Conservation (phyloP, 2,888 invertebrate genomes). For the Philopedon plagiatum region DNA sequence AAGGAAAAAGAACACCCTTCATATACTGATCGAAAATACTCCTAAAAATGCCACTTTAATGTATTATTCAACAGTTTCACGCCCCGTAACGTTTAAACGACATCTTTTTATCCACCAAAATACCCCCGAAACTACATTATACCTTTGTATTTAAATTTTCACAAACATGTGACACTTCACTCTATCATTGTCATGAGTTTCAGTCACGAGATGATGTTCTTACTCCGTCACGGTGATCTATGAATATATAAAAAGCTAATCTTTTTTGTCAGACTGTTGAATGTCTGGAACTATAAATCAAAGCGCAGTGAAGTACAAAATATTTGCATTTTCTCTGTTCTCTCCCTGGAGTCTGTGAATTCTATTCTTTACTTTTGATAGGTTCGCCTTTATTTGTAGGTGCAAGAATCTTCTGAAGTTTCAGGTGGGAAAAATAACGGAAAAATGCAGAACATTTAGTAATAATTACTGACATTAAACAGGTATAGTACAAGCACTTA, state of each 20-base stretch:
- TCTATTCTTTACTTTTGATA: background rate
- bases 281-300: constrained; percentile 50
- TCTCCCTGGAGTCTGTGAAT: background rate
- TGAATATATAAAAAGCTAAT: constrained; percentile 63
- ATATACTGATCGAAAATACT: background rate
- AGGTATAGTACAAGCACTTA: no score
- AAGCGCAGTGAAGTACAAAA: constrained; percentile 9
- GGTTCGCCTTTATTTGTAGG: no score
- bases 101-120: constrained; percentile 46
- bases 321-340: constrained; percentile 13
- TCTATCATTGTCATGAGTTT: constrained; percentile 51
- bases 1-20: no score
- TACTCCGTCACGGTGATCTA: constrained; percentile 50
- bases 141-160: constrained; percentile 49
- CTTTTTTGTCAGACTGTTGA: constrained; percentile 62
- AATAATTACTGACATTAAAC: no score
- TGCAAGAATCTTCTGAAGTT: no score
- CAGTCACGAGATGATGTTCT: constrained; percentile 45
- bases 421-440: no score
- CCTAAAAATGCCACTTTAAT: background rate
- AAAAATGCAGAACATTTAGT: no score
- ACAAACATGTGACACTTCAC: constrained; percentile 49
- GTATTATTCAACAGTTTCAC: constrained; percentile 44
- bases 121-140: constrained; percentile 42
- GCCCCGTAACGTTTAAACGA: constrained; percentile 30